Conservation (phyloP, 2,797 vertebrate genomes). For the Caiman crocodilus region DNA sequence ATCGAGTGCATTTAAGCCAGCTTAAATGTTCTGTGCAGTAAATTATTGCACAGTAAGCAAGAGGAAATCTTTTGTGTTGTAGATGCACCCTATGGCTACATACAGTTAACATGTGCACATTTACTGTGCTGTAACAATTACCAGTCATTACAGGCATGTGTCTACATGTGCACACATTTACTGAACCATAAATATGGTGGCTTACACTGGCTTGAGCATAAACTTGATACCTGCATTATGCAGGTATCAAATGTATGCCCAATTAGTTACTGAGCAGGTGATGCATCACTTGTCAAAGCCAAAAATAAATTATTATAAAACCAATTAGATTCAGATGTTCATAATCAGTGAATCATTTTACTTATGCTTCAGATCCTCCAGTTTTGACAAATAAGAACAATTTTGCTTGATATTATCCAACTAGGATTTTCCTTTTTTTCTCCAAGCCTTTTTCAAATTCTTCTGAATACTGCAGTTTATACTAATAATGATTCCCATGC, state of each 20-base stretch:
- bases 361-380: background rate
- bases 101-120: too few relatives aligned
- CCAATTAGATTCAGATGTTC: slow-evolving; percentile 19
- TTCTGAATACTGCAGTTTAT: background rate
- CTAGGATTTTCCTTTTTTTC: background rate
- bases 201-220: too few relatives aligned
- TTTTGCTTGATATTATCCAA: background rate
- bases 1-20: background rate
- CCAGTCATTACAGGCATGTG: too few relatives aligned
- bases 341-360: background rate
- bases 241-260: too few relatives aligned
- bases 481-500: background rate
- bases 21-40: too few relatives aligned
- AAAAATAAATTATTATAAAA: slow-evolving; percentile 31
- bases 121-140: too few relatives aligned
- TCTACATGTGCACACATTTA: too few relatives aligned
- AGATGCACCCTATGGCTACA: too few relatives aligned
- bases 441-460: background rate
- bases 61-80: background rate
- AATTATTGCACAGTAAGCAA: too few relatives aligned
- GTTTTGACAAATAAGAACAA: background rate
- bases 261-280: too few relatives aligned
- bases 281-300: slow-evolving; percentile 1
- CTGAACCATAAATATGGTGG: too few relatives aligned
- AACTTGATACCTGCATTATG: too few relatives aligned